Base-by-base conservation (phyloP, 1,140 invertebrate species). In the Apis dorsata region DNA sequence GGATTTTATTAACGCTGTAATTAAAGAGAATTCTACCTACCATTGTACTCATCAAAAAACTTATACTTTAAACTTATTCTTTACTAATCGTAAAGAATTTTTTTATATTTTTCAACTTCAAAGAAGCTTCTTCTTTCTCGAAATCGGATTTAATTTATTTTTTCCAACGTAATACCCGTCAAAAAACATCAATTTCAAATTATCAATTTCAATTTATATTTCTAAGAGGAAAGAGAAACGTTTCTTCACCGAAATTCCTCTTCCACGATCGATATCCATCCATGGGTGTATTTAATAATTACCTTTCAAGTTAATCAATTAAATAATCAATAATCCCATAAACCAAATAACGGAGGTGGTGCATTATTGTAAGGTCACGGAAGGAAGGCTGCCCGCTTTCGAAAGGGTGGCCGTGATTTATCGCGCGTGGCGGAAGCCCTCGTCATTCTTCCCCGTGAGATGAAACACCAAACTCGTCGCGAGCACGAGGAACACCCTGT, bases 381-480 rank as follows among this genome's bases (percentile, higher is more conserved):
- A 24, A 60, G 65, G 59, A 66, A 34, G 34, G 2, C 2, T 1
- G 62, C 24, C 21, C 24, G 73, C 74, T 75, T 51, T 82, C 65
- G 65, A 65, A 17, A 34, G 17, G 21, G 17, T 9, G 51, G 28
- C 55, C 19, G 65, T 82, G 74, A 82, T 82, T 82, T 82, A 82
- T 82, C 80, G 80, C 44, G 80, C 34, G 73, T 51, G 73, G 77
- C 73, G 70, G 73, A 65, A 24, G 49, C 73, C 5, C 34, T 44
- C 80, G 65, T 82, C 80, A 66, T 77, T 77, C 80, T 59, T 28
- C 63, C 34, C 63, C 73, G 80, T 65, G 80, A 82, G 76, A 82
- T 44, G 80, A 77, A 77, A 77, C 80, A 69, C 44, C 72, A 53
- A 73, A 21, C 70, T 13, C 44, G 17, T 19, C 49, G 13, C 69